Conservation (phyloP, 2,888 invertebrate species). For the Drosophila subquinaria region DNA sequence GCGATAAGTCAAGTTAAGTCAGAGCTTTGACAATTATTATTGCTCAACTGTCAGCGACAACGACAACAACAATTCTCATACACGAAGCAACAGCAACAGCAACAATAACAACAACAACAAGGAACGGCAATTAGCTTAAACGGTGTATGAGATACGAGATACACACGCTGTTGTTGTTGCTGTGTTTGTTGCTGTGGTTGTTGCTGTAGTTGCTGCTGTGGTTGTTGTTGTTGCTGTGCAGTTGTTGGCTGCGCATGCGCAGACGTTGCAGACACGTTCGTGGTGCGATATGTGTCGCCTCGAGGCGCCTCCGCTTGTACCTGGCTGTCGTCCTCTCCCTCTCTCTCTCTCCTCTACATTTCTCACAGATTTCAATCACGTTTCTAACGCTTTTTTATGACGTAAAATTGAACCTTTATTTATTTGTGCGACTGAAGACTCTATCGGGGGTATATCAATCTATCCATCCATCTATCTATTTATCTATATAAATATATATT, state of each 20-base stretch:
- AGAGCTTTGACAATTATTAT: slow-evolving; percentile 80
- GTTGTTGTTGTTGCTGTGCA: slow-evolving; percentile 3
- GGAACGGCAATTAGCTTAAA: slow-evolving; percentile 61
- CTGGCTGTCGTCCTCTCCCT: neutral
- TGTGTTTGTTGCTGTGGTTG: neutral
- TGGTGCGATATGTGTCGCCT: slow-evolving; percentile 78
- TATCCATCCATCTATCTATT: slow-evolving; percentile 20
- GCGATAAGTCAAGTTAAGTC: slow-evolving; percentile 76
- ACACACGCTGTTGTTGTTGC: slow-evolving; percentile 24
- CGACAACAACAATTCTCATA: slow-evolving; percentile 41
- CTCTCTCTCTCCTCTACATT: slow-evolving; percentile 18
- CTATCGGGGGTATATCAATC: slow-evolving; percentile 44
- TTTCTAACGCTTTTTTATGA: slow-evolving; percentile 82
- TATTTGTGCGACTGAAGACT: slow-evolving; percentile 39
- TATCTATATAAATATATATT: slow-evolving; percentile 15
- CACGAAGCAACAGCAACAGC: slow-evolving; percentile 3
- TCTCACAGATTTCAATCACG: slow-evolving; percentile 77
- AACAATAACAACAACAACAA: slow-evolving; percentile 9
- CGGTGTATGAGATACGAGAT: slow-evolving; percentile 66
- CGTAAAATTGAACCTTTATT: slow-evolving; percentile 79
- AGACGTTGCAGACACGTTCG: slow-evolving; percentile 66
- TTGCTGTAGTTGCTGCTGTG: neutral
- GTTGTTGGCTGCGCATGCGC: slow-evolving; percentile 63
- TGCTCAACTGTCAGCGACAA: slow-evolving; percentile 73
- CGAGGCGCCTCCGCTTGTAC: slow-evolving; percentile 53